These are phyloP conservation scores for Heliocidaris erythrogramma DNA, from an alignment of 35 echinoderm and acorn worm species.

Conservation along the genomic window DNA sequence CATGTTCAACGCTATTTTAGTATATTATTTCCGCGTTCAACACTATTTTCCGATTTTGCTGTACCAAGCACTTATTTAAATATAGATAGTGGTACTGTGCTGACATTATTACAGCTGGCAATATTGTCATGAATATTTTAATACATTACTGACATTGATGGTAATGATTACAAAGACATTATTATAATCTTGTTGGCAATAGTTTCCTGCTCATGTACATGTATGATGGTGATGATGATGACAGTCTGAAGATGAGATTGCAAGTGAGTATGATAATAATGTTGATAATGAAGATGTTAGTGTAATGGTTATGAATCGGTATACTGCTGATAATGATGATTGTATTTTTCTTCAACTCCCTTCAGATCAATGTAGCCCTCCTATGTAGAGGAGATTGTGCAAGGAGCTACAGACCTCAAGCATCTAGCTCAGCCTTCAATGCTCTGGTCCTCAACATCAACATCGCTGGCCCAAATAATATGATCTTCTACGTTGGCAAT, in stretches of 20 bases:
- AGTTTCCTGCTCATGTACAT: neutral
- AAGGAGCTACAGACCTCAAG: slow-evolving; percentile 60
- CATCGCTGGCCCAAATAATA: slow-evolving; percentile 63
- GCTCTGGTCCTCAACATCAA: slow-evolving; percentile 69
- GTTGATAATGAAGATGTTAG: neutral
- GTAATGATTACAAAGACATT: neutral
- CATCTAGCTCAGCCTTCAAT: slow-evolving; percentile 74
- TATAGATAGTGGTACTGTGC: no score
- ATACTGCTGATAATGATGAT: neutral
- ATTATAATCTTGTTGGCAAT: neutral
- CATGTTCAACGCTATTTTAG: no score
- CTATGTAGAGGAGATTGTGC: slow-evolving; percentile 74
- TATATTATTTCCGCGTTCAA: no score
- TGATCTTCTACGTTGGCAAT: slow-evolving; percentile 80
- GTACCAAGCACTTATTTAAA: no score
- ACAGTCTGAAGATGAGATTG: neutral
- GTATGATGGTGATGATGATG: neutral
- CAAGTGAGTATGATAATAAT: neutral
- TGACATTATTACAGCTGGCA: no score
- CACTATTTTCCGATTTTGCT: no score
- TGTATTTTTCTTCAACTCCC: neutral
- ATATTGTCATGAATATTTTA: no score
- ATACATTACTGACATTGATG: neutral
- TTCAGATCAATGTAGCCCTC: slow-evolving; percentile 77
- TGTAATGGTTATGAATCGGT: neutral